These are phyloP conservation scores for Campoletis raptor DNA, from an alignment of 2,888 invertebrate genomes.

Conservation along the genomic window DNA sequence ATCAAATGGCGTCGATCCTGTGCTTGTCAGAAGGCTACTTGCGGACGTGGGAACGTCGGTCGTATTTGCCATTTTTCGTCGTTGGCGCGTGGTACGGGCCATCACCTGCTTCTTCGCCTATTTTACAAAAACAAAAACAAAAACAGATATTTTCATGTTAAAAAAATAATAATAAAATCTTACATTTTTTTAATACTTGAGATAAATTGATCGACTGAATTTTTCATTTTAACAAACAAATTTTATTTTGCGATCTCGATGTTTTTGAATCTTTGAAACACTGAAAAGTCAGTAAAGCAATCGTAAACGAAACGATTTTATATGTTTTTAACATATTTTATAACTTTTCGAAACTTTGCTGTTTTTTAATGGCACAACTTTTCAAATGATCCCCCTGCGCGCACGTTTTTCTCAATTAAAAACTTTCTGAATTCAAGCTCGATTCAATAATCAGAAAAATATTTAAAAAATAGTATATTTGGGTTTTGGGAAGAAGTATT, in stretches of 20 bases:
- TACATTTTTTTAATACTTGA: not conserved
- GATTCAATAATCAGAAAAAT: not conserved
- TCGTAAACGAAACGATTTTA: not conserved
- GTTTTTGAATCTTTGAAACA: not conserved
- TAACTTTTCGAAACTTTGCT: not conserved
- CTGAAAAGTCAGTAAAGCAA: not conserved
- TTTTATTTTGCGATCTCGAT: not conserved
- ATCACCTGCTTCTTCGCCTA: conserved; percentile 88
- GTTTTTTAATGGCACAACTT: not conserved
- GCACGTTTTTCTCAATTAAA: not conserved
- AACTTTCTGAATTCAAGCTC: not conserved
- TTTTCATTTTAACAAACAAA: not conserved
- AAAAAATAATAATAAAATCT: not conserved
- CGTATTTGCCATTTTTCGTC: conserved; percentile 87
- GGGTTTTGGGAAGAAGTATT: not conserved
- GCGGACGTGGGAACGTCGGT: conserved; percentile 84
- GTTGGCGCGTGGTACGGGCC: conserved; percentile 87
- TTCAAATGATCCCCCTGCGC: not conserved
- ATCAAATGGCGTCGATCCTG: conserved; percentile 85
- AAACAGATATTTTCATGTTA: not conserved
- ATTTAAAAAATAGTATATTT: not conserved
- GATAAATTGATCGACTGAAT: not conserved
- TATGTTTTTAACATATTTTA: not conserved
- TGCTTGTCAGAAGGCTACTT: conserved; percentile 83
- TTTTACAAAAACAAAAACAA: conserved; percentile 20